Conservation (phyloP, 2,113 vertebrate species). For the Lampris incognitus region DNA sequence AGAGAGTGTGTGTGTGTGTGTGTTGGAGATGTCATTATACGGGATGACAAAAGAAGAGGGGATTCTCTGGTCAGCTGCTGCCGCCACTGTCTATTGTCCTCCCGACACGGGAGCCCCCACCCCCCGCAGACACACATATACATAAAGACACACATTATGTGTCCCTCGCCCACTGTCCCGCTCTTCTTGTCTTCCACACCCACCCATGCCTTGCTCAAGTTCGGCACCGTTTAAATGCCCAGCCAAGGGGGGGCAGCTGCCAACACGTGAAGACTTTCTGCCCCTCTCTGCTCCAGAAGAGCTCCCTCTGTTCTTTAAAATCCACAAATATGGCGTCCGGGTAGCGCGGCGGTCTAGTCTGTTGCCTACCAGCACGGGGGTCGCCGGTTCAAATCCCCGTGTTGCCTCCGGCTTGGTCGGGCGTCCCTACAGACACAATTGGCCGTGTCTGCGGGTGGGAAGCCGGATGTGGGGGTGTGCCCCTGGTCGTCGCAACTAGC, state of each 20-base stretch:
- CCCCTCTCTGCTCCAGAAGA: neutral
- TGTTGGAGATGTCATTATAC: constrained; percentile 65
- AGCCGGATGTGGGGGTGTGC: too few species aligned
- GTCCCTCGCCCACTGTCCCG: constrained; percentile 7
- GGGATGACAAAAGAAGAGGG: constrained; percentile 66
- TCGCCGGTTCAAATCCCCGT: too few species aligned
- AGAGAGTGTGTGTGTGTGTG: constrained; percentile 15
- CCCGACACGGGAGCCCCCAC: constrained; percentile 9
- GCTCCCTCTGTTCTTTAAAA: too few species aligned
- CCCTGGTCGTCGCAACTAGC: too few species aligned
- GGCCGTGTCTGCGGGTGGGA: too few species aligned
- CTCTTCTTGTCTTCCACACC: constrained; percentile 40
- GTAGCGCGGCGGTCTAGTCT: too few species aligned
- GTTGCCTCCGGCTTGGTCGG: too few species aligned
- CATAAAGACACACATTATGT: constrained; percentile 18
- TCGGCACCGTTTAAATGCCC: constrained; percentile 62
- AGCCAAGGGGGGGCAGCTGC: constrained; percentile 49
- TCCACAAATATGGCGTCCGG: too few species aligned
- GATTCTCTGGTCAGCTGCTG: constrained; percentile 71
- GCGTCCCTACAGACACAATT: too few species aligned
- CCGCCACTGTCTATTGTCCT: constrained; percentile 60
- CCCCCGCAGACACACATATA: constrained; percentile 27
- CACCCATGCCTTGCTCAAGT: constrained; percentile 66
- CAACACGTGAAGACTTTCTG: constrained; percentile 43
- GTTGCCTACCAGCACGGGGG: too few species aligned